phyloP scores from a whole-genome alignment of 2,888 invertebrate genomes.

The Lithophane leautieri region DNA sequence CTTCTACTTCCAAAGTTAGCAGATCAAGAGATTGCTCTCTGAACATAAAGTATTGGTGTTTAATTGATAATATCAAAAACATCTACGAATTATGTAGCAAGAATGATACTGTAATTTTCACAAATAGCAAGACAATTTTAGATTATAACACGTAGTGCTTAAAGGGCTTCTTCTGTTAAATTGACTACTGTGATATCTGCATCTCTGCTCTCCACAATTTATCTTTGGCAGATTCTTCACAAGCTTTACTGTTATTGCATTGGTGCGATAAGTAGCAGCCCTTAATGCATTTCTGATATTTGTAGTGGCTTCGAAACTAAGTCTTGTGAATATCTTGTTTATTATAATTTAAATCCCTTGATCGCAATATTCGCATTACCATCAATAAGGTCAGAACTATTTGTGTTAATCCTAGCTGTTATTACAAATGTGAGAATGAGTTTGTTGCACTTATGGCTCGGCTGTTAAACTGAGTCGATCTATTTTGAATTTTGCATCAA shows the following conservation, averaged over 20 bases:
- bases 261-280: constrained; percentile 37
- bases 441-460: constrained; percentile 21
- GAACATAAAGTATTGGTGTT: constrained; percentile 11
- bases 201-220: constrained; percentile 38
- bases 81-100: not conserved
- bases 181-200: constrained; percentile 33
- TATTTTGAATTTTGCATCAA: constrained; percentile 14
- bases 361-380: constrained; percentile 47
- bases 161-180: constrained; percentile 31
- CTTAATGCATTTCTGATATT: constrained; percentile 55
- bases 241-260: constrained; percentile 48
- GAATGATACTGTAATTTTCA: not conserved
- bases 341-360: constrained; percentile 45
- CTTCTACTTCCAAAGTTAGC: constrained; percentile 17
- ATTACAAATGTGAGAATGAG: constrained; percentile 40
- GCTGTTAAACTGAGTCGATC: constrained; percentile 15
- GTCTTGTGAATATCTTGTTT: constrained; percentile 45
- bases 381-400: constrained; percentile 21
- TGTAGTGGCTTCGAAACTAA: constrained; percentile 23
- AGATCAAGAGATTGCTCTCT: not conserved
- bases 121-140: not conserved
- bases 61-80: not conserved
- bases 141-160: constrained; percentile 8
- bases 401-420: constrained; percentile 33
- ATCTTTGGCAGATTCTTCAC: constrained; percentile 14